phyloP scores from a whole-genome alignment of 2,888 invertebrate species.

The Leistus spinibarbis region DNA sequence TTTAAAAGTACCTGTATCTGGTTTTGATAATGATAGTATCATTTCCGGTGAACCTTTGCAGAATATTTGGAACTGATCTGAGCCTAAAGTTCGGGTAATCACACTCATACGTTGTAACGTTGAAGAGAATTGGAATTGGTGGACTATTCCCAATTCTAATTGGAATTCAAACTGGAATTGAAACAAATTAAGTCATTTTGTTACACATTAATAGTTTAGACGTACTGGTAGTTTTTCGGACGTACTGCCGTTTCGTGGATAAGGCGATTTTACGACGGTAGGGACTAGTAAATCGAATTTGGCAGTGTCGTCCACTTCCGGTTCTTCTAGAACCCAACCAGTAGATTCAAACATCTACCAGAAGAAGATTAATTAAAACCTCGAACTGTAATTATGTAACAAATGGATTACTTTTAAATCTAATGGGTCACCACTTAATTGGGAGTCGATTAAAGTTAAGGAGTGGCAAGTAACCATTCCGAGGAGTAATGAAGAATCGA shows the following conservation, averaged over 20 bases:
- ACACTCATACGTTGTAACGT: slow-evolving; percentile 89
- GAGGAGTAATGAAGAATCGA: slow-evolving; percentile 53
- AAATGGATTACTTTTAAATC: slow-evolving; percentile 75
- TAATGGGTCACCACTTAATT: slow-evolving; percentile 89
- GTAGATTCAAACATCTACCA: slow-evolving; percentile 92
- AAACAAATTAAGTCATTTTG: not conserved
- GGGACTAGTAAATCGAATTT: slow-evolving; percentile 85
- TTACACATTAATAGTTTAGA: not conserved
- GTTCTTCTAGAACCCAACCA: slow-evolving; percentile 86
- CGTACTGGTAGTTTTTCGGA: not conserved
- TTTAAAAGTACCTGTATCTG: slow-evolving; percentile 63
- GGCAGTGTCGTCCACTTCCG: slow-evolving; percentile 75
- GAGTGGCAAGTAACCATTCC: slow-evolving; percentile 95
- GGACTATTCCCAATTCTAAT: slow-evolving; percentile 67
- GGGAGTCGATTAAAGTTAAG: slow-evolving; percentile 83
- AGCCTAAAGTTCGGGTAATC: slow-evolving; percentile 74
- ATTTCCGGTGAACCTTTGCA: slow-evolving; percentile 95
- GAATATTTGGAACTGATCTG: slow-evolving; percentile 76
- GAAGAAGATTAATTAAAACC: slow-evolving; percentile 16
- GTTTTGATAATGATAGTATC: slow-evolving; percentile 75
- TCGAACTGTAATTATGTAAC: not conserved
- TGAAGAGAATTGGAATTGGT: slow-evolving; percentile 82
- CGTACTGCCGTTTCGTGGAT: slow-evolving; percentile 41
- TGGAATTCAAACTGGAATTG: slow-evolving; percentile 6
- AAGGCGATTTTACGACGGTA: slow-evolving; percentile 72